phyloP scores from a whole-genome alignment of 2,888 invertebrate species.

The Pandemis heparana region DNA sequence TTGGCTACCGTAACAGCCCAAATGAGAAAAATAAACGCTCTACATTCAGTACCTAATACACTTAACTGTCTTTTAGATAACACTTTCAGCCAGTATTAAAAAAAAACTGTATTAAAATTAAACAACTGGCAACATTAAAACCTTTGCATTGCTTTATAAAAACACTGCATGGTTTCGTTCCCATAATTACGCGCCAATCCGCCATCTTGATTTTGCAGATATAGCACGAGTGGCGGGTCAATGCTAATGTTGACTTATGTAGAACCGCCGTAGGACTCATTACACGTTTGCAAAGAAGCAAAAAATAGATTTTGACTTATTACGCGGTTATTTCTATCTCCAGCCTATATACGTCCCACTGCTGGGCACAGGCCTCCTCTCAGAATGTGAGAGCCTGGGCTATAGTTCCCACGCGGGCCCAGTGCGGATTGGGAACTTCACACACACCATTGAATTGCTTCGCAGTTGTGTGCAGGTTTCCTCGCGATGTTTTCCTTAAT shows the following conservation, averaged over 20 bases:
- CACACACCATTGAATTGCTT: too few relatives aligned
- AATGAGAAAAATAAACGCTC: too few relatives aligned
- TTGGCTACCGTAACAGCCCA: too few relatives aligned
- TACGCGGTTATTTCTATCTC: not conserved
- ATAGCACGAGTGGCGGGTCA: slow-evolving; percentile 22
- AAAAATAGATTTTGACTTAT: not conserved
- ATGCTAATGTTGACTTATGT: slow-evolving; percentile 16
- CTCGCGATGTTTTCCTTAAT: too few relatives aligned
- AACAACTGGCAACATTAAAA: not conserved
- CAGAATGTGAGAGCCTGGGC: too few relatives aligned
- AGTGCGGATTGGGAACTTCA: too few relatives aligned
- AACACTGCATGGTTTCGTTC: slow-evolving; percentile 4
- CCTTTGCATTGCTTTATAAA: too few relatives aligned
- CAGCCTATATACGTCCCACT: too few relatives aligned
- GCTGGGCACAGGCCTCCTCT: too few relatives aligned
- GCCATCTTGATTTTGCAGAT: slow-evolving; percentile 18
- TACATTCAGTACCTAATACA: not conserved
- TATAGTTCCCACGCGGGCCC: too few relatives aligned
- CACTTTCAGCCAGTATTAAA: not conserved
- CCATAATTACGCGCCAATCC: slow-evolving; percentile 26
- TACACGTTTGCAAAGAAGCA: not conserved
- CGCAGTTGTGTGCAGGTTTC: too few relatives aligned
- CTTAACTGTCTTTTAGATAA: not conserved
- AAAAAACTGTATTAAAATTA: not conserved
- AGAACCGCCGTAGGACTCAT: slow-evolving; percentile 10